Percentiles rank a stretch among this genome's conserved stretches.
phyloP scores from a whole-genome alignment of 2,113 vertebrate species.

The Pardalotus punctatus region DNA sequence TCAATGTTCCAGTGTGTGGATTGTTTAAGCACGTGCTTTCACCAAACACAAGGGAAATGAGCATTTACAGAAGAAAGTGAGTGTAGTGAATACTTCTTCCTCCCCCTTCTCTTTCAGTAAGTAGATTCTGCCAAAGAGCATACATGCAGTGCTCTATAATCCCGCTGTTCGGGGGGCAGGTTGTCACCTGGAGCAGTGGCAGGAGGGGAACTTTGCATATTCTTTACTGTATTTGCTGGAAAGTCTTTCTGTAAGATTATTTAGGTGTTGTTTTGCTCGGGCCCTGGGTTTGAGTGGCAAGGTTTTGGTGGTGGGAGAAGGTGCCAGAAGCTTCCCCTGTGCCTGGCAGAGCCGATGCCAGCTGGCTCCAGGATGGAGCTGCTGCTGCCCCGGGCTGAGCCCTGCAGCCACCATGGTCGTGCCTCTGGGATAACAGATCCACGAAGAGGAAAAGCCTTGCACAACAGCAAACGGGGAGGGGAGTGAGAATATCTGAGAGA shows the following conservation, averaged over 20 bases:
- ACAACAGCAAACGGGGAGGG: accelerated
- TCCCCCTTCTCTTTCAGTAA: not conserved
- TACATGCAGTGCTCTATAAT: not conserved
- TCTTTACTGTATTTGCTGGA: not conserved
- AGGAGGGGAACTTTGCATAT: not conserved
- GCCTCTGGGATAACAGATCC: not conserved
- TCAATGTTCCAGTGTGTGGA: not conserved
- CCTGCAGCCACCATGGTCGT: accelerated
- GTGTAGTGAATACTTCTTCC: not conserved
- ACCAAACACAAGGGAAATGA: not conserved
- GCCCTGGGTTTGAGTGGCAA: not conserved
- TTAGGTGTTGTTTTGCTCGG: not conserved
- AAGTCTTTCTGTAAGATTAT: not conserved
- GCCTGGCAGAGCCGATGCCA: not conserved
- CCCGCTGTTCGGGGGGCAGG: not conserved
- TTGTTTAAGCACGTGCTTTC: not conserved
- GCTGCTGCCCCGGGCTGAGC: not conserved
- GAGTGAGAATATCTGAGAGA: not conserved
- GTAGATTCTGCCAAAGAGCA: not conserved
- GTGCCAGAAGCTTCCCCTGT: not conserved
- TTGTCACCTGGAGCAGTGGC: not conserved
- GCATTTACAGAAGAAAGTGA: not conserved
- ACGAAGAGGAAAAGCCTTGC: not conserved
- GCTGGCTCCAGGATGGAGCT: not conserved
- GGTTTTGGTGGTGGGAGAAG: not conserved